Conservation (phyloP, 2,797 vertebrate species). For the Alfaro cultratus region DNA sequence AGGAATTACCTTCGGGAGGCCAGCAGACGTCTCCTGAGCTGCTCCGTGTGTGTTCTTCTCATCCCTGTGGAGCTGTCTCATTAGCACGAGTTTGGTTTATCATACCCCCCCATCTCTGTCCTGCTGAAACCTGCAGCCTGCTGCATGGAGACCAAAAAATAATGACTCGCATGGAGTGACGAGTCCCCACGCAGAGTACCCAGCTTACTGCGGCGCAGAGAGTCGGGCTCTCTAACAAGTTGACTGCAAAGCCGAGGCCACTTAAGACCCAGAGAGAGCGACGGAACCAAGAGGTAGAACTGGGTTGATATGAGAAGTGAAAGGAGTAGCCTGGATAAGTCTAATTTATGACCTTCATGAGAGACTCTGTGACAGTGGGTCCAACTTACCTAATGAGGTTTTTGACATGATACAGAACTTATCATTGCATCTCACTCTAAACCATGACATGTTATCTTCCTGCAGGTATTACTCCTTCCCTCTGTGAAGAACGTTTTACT, state of each 20-base stretch:
- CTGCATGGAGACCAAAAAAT: conserved; percentile 62
- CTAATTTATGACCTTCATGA: conserved; percentile 54
- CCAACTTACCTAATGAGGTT: conserved; percentile 48
- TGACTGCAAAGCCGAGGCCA: conserved; percentile 49
- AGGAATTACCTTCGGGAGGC: conserved; percentile 78
- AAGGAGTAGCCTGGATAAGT: conserved; percentile 37
- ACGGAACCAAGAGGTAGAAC: conserved; percentile 23
- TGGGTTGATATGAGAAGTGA: conserved; percentile 26
- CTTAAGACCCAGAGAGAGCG: conserved; percentile 38
- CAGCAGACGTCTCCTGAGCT: conserved; percentile 73
- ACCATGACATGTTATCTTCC: conserved; percentile 43
- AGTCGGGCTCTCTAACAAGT: conserved; percentile 56
- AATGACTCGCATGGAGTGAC: conserved; percentile 66
- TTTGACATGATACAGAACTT: conserved; percentile 48
- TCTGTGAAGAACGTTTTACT: conserved; percentile 59
- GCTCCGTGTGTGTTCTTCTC: conserved; percentile 79
- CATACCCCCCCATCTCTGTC: conserved; percentile 59
- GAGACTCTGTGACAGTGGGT: conserved; percentile 37
- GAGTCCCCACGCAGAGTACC: conserved; percentile 50
- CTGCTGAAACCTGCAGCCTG: conserved; percentile 44
- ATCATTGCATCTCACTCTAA: conserved; percentile 36
- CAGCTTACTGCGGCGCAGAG: conserved; percentile 37
- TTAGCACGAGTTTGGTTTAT: conserved; percentile 72
- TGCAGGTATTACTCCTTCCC: conserved; percentile 48
- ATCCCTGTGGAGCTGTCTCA: conserved; percentile 80